A percentile compares a stretch with the other conserved stretches of the same genome.
Evolutionary conservation across 2,797 vertebrate genomes (phyloP).

Genomic region (Morus bassanus): DNA sequence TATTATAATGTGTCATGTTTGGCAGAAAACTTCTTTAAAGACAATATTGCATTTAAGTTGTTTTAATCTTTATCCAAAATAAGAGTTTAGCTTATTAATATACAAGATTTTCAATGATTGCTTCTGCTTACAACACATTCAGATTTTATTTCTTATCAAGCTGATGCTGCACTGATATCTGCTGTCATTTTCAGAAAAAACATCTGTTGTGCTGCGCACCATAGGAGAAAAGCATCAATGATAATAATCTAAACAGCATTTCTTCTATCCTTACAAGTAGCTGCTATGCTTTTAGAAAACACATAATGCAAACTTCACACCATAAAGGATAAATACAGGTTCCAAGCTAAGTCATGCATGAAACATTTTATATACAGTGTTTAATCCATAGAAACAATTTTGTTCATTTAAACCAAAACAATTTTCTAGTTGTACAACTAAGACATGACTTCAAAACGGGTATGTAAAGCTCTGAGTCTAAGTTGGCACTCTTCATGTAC

Average conservation of each 20-base stretch:
- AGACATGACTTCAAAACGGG: background rate
- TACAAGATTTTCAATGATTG: background rate
- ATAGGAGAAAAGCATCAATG: background rate
- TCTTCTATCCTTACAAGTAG: background rate
- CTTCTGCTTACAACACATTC: background rate
- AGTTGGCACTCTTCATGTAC: background rate
- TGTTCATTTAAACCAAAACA: background rate
- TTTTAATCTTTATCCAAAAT: background rate
- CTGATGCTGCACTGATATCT: background rate
- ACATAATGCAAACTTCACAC: background rate
- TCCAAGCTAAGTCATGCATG: background rate
- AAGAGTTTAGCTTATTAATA: background rate
- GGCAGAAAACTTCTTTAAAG: background rate
- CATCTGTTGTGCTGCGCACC: background rate
- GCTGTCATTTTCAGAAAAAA: background rate
- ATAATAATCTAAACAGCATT: background rate
- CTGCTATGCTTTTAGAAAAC: background rate
- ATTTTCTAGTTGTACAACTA: background rate
- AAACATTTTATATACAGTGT: background rate
- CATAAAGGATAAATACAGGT: background rate
- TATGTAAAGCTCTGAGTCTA: rapidly evolving
- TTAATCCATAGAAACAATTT: background rate
- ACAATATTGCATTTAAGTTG: background rate
- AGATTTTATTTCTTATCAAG: background rate
- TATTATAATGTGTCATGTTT: background rate